phyloP scores from a whole-genome alignment of 2,113 vertebrate genomes.

The Syngnathoides biaculeatus region DNA sequence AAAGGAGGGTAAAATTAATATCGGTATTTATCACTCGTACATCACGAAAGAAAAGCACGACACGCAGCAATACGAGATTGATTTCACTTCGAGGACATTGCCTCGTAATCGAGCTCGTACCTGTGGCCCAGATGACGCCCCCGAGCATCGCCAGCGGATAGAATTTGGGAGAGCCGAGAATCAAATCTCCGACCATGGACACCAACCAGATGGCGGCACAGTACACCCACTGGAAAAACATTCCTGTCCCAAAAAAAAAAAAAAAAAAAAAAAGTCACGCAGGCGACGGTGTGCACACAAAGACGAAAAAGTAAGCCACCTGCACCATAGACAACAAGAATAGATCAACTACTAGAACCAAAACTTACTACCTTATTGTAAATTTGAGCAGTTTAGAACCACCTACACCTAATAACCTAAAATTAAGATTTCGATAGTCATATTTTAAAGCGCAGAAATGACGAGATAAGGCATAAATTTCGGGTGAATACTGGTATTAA shows the following conservation, averaged over 20 bases:
- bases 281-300: neutral
- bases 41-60: too few species aligned
- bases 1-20: too few species aligned
- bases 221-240: conserved; percentile 90
- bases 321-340: neutral
- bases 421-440: too few species aligned
- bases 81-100: neutral
- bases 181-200: conserved; percentile 75
- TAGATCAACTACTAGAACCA: too few species aligned
- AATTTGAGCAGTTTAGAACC: too few species aligned
- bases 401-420: too few species aligned
- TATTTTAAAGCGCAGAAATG: too few species aligned
- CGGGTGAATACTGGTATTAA: too few species aligned
- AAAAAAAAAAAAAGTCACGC: neutral
- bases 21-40: too few species aligned
- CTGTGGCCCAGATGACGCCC: conserved; percentile 87
- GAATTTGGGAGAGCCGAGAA: conserved; percentile 78
- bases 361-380: too few species aligned
- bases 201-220: conserved; percentile 83
- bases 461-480: too few species aligned
- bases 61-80: neutral
- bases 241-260: conserved; percentile 64
- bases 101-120: conserved; percentile 50
- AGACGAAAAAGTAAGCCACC: neutral
- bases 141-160: conserved; percentile 87